Evolutionary conservation across 1,140 invertebrate genomes (phyloP).

Genomic region (Anoplophora glabripennis): DNA sequence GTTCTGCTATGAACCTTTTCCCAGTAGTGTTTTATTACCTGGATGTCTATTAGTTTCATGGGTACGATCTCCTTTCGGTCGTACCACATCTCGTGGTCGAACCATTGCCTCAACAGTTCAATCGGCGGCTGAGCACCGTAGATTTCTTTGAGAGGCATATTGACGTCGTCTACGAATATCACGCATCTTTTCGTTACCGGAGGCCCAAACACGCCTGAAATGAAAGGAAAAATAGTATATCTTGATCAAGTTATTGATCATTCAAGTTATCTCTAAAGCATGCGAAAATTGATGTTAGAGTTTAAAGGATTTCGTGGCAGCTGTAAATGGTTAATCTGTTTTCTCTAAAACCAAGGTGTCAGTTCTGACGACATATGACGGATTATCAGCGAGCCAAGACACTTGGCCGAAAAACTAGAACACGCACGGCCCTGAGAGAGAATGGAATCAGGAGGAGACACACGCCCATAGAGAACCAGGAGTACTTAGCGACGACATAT

Average conservation of each 20-base stretch:
- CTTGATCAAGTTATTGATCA: neutral
- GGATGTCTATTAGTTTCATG: conserved; percentile 86
- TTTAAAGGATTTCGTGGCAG: no score
- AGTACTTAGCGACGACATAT: no score
- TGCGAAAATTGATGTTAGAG: no score
- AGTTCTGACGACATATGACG: no score
- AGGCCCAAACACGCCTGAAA: conserved; percentile 78
- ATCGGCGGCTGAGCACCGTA: conserved; percentile 92
- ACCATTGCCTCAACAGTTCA: conserved; percentile 83
- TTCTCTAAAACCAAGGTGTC: no score
- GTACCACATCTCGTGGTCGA: conserved; percentile 91
- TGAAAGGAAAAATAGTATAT: neutral
- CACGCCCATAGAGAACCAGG: no score
- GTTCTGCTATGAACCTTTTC: neutral
- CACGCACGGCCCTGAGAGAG: no score
- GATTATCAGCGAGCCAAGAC: no score
- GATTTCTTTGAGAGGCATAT: conserved; percentile 83
- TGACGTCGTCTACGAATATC: conserved; percentile 92
- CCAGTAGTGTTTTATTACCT: conserved; percentile 52
- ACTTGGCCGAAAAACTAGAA: no score
- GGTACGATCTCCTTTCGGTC: conserved; percentile 83
- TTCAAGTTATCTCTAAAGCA: neutral
- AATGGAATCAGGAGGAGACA: no score
- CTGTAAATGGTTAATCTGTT: no score
- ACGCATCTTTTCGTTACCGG: conserved; percentile 86